These are phyloP conservation scores for Oncopeltus fasciatus DNA, from an alignment of 1,140 invertebrate species.

Conservation along the genomic window DNA sequence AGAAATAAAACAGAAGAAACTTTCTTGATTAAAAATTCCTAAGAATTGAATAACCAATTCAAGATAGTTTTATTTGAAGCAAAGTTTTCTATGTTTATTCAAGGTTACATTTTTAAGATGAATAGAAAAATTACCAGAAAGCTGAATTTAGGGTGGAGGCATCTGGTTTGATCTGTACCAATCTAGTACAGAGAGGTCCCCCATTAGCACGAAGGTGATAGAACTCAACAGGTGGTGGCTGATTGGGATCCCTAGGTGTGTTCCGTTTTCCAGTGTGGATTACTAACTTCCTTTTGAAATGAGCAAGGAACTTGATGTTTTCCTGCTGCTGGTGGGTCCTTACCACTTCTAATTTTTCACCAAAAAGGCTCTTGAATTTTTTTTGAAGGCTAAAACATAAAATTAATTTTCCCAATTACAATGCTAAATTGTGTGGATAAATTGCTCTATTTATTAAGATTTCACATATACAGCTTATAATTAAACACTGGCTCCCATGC, in stretches of 20 bases:
- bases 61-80: no score
- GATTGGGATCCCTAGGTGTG: slow-evolving; percentile 33
- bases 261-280: slow-evolving; percentile 83
- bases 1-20: no score
- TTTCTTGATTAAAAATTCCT: no score
- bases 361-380: slow-evolving; percentile 91
- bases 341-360: slow-evolving; percentile 90
- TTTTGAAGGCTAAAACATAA: slow-evolving; percentile 63
- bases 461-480: no score
- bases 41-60: no score
- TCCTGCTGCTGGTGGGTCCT: slow-evolving; percentile 98
- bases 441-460: no score
- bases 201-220: slow-evolving; percentile 93
- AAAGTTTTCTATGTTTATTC: no score
- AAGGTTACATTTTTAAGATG: no score
- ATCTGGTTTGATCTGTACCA: slow-evolving; percentile 79
- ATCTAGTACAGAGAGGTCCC: slow-evolving; percentile 79
- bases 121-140: slow-evolving; percentile 50
- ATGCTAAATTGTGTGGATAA: no score
- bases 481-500: no score
- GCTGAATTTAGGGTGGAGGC: slow-evolving; percentile 62
- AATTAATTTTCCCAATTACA: no score
- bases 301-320: slow-evolving; percentile 95
- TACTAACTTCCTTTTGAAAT: slow-evolving; percentile 91
- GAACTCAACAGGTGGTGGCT: slow-evolving; percentile 63